These are phyloP conservation scores for Eulithis prunata DNA, from an alignment of 2,888 invertebrate genomes.

Conservation along the genomic window DNA sequence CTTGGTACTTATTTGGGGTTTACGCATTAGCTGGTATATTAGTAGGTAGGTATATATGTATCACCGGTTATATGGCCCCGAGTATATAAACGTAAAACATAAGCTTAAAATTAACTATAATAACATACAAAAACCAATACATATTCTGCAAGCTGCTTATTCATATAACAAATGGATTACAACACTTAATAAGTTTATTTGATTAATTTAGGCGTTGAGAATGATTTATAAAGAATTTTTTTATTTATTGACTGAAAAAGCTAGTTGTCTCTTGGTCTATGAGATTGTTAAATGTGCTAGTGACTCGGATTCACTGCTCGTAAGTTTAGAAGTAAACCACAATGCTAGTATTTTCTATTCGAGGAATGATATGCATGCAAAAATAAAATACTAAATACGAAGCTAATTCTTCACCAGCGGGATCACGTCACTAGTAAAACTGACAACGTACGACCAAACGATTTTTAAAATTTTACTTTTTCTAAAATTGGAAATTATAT, in stretches of 20 bases:
- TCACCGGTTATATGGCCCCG: conserved; percentile 68
- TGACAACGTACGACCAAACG: too few relatives aligned
- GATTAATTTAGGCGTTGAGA: too few relatives aligned
- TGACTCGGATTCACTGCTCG: background rate
- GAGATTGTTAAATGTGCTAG: background rate
- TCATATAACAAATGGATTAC: too few relatives aligned
- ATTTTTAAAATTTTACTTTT: too few relatives aligned
- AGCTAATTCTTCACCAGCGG: background rate
- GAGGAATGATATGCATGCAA: conserved; percentile 61
- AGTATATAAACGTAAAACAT: conserved; percentile 51
- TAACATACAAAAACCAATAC: background rate
- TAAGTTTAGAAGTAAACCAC: conserved; percentile 22
- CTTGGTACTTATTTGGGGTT: background rate
- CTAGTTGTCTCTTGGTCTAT: background rate
- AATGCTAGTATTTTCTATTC: conserved; percentile 45
- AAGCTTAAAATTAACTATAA: conserved; percentile 36
- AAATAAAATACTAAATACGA: conserved; percentile 24
- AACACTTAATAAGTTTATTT: too few relatives aligned
- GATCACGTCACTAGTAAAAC: background rate
- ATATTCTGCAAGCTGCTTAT: background rate
- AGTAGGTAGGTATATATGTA: conserved; percentile 43
- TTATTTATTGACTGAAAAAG: background rate
- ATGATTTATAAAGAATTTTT: background rate
- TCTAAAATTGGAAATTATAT: too few relatives aligned
- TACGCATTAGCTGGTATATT: conserved; percentile 38